Conservation (phyloP, 2,797 vertebrate genomes). For the Cossypha caffra region DNA sequence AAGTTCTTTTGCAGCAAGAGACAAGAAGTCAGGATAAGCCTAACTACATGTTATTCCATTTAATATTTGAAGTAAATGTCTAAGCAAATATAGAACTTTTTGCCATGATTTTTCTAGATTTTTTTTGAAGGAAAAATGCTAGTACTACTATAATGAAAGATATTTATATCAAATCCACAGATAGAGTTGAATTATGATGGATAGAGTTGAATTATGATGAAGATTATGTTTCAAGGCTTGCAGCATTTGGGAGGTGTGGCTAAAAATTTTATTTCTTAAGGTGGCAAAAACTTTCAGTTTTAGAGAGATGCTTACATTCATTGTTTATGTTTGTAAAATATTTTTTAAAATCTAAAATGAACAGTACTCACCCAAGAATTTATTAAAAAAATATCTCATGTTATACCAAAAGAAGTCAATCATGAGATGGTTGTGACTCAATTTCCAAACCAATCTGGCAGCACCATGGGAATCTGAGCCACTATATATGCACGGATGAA, state of each 20-base stretch:
- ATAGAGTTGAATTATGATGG: not conserved
- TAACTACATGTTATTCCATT: not conserved
- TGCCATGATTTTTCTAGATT: not conserved
- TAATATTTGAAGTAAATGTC: not conserved
- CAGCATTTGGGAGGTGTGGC: not conserved
- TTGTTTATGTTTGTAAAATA: not conserved
- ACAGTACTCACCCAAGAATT: not conserved
- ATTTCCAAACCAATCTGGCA: not conserved
- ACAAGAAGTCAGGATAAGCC: not conserved
- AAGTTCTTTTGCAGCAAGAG: not conserved
- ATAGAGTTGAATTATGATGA: not conserved
- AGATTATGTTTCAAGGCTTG: not conserved
- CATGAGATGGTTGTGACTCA: not conserved
- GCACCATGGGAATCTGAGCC: not conserved
- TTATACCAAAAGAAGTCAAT: not conserved
- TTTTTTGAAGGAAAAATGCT: not conserved
- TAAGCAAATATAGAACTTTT: not conserved
- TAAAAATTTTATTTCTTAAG: not conserved
- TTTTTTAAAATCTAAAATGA: not conserved
- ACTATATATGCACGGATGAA: not conserved
- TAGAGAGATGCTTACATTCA: not conserved
- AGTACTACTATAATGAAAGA: not conserved
- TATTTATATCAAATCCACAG: not conserved
- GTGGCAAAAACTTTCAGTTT: not conserved
- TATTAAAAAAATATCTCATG: not conserved